phyloP scores from a whole-genome alignment of 2,888 invertebrate species.

The Drosophila tripunctata region DNA sequence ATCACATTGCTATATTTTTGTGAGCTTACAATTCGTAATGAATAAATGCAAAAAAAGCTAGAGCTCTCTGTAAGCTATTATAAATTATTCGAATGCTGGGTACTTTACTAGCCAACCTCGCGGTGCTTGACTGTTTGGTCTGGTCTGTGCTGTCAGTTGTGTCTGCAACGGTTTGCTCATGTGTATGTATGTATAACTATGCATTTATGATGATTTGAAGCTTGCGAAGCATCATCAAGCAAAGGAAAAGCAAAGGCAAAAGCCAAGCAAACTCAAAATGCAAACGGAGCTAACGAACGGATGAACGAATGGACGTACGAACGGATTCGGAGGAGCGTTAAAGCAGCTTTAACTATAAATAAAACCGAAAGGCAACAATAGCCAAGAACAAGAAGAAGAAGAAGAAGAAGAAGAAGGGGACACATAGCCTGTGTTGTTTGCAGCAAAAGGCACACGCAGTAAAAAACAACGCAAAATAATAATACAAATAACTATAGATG shows the following conservation, averaged over 20 bases:
- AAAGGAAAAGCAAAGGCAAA: not conserved
- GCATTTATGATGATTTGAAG: slow-evolving; percentile 81
- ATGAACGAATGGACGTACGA: too few relatives aligned
- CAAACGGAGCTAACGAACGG: slow-evolving; percentile 31
- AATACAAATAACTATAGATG: slow-evolving; percentile 79
- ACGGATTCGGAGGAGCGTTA: slow-evolving; percentile 58
- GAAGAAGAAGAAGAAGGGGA: not conserved
- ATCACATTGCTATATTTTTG: too few relatives aligned
- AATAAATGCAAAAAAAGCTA: not conserved
- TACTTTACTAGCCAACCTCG: slow-evolving; percentile 3
- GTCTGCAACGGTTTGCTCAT: slow-evolving; percentile 19
- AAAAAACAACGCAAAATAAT: slow-evolving; percentile 74
- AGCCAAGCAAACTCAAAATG: not conserved
- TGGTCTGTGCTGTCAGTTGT: slow-evolving; percentile 6
- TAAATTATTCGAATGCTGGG: not conserved
- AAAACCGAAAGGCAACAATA: slow-evolving; percentile 72
- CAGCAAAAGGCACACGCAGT: slow-evolving; percentile 38
- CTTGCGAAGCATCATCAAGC: slow-evolving; percentile 65
- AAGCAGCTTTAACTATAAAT: slow-evolving; percentile 73
- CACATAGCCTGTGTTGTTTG: slow-evolving; percentile 32
- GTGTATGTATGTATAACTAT: slow-evolving; percentile 63
- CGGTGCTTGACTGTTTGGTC: not conserved
- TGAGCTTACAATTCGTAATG: too few relatives aligned
- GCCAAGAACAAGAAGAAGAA: slow-evolving; percentile 19
- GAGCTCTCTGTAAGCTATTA: not conserved